phyloP scores from a whole-genome alignment of 1,140 invertebrate species.

The Pseudomyrmex cubaensis region DNA sequence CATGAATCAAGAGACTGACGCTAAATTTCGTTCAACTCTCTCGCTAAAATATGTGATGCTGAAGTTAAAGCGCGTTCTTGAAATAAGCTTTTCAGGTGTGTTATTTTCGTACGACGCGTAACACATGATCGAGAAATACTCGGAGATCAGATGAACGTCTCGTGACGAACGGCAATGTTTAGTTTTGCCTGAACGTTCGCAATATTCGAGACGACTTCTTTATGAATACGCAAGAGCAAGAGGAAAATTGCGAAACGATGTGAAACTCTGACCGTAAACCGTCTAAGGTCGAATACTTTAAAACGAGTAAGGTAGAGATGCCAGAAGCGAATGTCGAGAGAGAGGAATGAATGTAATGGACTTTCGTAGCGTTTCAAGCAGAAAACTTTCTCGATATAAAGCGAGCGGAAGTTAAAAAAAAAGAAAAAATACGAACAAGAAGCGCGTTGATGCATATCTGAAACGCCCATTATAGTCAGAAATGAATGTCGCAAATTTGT shows the following conservation, averaged over 20 bases:
- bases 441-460: background rate
- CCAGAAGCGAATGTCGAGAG: slow-evolving; percentile 8
- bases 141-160: background rate
- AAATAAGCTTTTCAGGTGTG: slow-evolving; percentile 5
- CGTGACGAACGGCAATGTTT: background rate
- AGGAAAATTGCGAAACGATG: slow-evolving; percentile 48
- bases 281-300: slow-evolving; percentile 53
- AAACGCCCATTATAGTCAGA: background rate
- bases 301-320: slow-evolving; percentile 46
- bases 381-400: slow-evolving; percentile 53
- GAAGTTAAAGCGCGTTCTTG: background rate
- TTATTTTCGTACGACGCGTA: background rate
- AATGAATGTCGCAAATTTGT: slow-evolving; percentile 14
- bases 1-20: slow-evolving; percentile 7
- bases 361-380: slow-evolving; percentile 60
- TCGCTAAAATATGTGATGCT: background rate
- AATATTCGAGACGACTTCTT: slow-evolving; percentile 15
- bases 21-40: background rate
- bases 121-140: background rate
- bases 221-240: slow-evolving; percentile 20
- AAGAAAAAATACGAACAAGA: slow-evolving; percentile 22
- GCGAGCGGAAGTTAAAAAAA: slow-evolving; percentile 35
- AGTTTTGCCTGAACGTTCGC: slow-evolving; percentile 23
- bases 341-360: slow-evolving; percentile 61
- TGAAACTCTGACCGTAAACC: slow-evolving; percentile 53